These are phyloP conservation scores for Phalacrocorax pelagicus DNA, from an alignment of 2,113 vertebrate species.

Conservation along the genomic window DNA sequence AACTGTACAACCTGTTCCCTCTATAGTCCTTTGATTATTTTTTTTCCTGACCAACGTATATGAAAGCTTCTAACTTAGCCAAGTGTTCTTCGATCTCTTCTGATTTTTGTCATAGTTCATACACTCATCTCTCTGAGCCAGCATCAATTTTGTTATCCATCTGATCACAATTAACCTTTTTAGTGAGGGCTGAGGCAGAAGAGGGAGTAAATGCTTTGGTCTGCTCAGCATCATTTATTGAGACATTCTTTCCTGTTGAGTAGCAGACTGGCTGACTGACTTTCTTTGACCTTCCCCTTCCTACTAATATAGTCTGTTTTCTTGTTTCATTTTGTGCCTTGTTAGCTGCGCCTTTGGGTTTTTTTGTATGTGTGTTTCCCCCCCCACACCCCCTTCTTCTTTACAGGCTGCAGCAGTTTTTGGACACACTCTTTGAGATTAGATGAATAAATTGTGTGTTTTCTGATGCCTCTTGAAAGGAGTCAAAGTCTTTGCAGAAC, in stretches of 20 bases:
- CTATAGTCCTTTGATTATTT: background rate
- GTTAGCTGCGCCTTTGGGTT: background rate
- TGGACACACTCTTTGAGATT: background rate
- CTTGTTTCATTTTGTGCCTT: background rate
- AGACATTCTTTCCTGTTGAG: background rate
- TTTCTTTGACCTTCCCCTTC: slow-evolving; percentile 21
- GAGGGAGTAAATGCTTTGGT: background rate
- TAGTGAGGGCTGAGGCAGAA: background rate
- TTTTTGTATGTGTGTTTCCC: too few relatives aligned
- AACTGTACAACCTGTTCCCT: background rate
- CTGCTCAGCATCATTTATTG: background rate
- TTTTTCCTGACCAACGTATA: background rate
- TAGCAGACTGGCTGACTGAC: background rate
- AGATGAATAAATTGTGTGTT: background rate
- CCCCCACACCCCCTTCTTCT: background rate
- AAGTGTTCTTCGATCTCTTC: background rate
- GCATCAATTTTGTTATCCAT: background rate
- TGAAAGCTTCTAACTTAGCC: background rate
- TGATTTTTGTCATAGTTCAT: background rate
- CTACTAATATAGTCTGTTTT: background rate
- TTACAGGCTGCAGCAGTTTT: background rate
- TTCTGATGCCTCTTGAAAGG: slow-evolving; percentile 4
- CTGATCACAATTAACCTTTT: slow-evolving; percentile 16
- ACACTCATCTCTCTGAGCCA: background rate
- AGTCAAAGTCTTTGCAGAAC: background rate